A percentile compares a stretch with the other conserved stretches of the same genome.
Evolutionary conservation across 2,113 vertebrate genomes (phyloP).

Genomic region (Chloroceryle aenea): DNA sequence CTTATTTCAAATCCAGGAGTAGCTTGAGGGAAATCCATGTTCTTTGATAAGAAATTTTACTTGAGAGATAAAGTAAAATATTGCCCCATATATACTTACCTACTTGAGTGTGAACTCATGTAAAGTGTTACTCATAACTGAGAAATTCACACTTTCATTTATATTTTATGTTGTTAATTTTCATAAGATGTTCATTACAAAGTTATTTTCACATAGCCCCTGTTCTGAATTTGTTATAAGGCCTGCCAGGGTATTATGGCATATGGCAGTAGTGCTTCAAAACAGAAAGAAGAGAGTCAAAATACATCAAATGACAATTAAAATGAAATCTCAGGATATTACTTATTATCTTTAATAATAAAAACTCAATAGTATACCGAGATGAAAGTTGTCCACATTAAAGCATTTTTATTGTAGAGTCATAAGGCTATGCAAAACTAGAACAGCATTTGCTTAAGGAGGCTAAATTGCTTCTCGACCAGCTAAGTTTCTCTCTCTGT

Average conservation of each 20-base stretch:
- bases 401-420: not conserved
- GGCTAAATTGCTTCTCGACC: not conserved
- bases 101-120: not conserved
- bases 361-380: not conserved
- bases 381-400: not conserved
- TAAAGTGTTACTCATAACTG: not conserved
- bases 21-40: not conserved
- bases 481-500: not conserved
- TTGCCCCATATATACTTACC: not conserved
- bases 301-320: not conserved
- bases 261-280: not conserved
- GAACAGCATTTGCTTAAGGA: not conserved
- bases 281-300: not conserved
- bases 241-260: not conserved
- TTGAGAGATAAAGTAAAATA: not conserved
- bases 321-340: not conserved
- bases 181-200: not conserved
- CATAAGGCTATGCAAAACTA: not conserved
- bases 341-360: slow-evolving; percentile 9
- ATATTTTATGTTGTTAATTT: not conserved
- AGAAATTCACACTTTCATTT: not conserved
- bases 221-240: not conserved
- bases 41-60: not conserved
- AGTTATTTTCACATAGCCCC: not conserved
- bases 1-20: not conserved